Base-by-base conservation (phyloP, 2,888 invertebrate species). In the Tubulanus polymorphus region DNA sequence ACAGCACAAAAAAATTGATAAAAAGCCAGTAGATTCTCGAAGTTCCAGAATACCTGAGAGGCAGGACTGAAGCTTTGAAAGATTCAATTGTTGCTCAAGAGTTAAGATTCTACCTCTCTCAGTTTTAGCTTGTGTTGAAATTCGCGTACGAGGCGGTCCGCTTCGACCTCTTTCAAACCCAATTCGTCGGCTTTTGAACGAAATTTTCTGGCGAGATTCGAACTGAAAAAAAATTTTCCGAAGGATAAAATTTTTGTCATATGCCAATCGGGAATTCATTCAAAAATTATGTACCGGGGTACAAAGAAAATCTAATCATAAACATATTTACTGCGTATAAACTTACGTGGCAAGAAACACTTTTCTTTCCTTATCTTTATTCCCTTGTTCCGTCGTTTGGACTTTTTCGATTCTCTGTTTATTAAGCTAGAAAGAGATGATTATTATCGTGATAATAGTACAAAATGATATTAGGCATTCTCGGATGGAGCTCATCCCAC, bases 161-260 rank as follows among this genome's bases (percentile, higher is more conserved):
- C 54, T 53, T 77, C 74, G 12, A 64, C 62, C 55, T 71, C 65
- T 57, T 71, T 74, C 23, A 76, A 57, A 35, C 75, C 73, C 56
- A 77, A 59, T 49, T 73, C 73, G 53, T 66, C 63, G 59, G 67
- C 59, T 59, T 76, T 77, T 2, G 67, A 59, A 35, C 62, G 61
- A 61, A 73, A 77, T 51, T 71, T 60, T 20, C 73, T 58, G 1
- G 72, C 61, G 15, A 74, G 50, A 54, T 73, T 69, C 6, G 69
- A 66, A 57, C 74, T 74, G 49, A 41, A 61, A 52, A 32, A 32
- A n/a, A 32, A 32, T 12, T n/a, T n/a, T 32, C 35, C 35, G 35
- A 32, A 32, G 35, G 10, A 32, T 32, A 32, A 32, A n/a, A 32
- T 32, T 32, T 32, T n/a, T n/a, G n/a, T n/a, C n/a, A n/a, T n/a